phyloP scores from a whole-genome alignment of 1,140 invertebrate genomes.

The Charaxes varanes region DNA sequence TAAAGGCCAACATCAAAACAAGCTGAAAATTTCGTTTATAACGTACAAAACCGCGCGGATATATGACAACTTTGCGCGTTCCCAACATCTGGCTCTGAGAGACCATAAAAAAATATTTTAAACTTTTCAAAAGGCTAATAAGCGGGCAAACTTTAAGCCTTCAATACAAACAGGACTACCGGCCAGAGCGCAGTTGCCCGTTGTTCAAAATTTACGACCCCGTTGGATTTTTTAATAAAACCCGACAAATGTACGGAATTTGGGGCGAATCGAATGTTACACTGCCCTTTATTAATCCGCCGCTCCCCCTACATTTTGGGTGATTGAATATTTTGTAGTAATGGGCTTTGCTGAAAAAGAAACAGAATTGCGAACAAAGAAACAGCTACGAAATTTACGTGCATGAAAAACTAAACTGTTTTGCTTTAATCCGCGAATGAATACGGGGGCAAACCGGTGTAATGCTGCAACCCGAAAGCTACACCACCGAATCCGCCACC shows the following conservation, averaged over 20 bases:
- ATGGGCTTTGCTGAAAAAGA: slow-evolving; percentile 2
- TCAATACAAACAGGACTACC: slow-evolving; percentile 13
- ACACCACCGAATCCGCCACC: too few species aligned
- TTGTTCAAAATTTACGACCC: slow-evolving; percentile 15
- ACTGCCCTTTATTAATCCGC: slow-evolving; percentile 10
- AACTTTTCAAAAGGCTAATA: slow-evolving; percentile 18
- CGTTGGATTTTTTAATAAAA: slow-evolving; percentile 23
- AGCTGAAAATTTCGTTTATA: too few species aligned
- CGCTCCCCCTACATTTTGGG: background rate
- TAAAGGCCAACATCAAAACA: too few species aligned
- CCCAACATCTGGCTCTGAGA: slow-evolving; percentile 1
- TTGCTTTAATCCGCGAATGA: too few species aligned
- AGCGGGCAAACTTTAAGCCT: slow-evolving; percentile 12
- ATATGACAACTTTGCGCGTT: slow-evolving; percentile 4
- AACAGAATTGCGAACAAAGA: too few species aligned
- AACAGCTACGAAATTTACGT: too few species aligned
- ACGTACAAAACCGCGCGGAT: too few species aligned
- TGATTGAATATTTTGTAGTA: slow-evolving; percentile 1
- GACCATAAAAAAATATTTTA: slow-evolving; percentile 11
- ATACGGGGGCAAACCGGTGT: too few species aligned
- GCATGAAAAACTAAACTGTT: too few species aligned
- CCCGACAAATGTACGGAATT: slow-evolving; percentile 17
- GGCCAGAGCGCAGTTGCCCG: slow-evolving; percentile 3
- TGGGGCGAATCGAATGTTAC: slow-evolving; percentile 6
- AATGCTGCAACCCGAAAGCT: too few species aligned